Percentiles rank a stretch among this genome's conserved stretches.
phyloP scores from a whole-genome alignment of 2,888 invertebrate genomes.

The Torymus tubicola region DNA sequence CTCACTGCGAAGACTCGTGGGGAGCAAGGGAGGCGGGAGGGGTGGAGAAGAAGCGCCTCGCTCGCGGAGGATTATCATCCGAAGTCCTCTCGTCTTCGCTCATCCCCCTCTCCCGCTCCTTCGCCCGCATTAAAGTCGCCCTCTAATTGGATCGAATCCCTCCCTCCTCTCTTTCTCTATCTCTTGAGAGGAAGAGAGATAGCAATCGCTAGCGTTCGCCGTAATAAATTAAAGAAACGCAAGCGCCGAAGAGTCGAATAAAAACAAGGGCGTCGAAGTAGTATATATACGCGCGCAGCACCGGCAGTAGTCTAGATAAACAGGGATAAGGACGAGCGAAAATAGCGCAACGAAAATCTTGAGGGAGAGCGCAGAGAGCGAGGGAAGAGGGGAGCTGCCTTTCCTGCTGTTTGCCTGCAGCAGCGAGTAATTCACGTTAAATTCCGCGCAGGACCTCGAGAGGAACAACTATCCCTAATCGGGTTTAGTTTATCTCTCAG shows the following conservation, averaged over 20 bases:
- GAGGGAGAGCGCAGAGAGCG: background rate
- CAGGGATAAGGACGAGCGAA: conserved; percentile 4
- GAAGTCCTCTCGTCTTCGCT: conserved; percentile 62
- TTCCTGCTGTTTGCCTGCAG: background rate
- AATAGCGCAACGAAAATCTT: conserved; percentile 37
- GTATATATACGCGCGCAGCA: background rate
- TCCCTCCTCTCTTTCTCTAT: conserved; percentile 24
- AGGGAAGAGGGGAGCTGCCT: background rate
- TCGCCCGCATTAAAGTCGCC: conserved; percentile 66
- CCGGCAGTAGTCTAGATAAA: conserved; percentile 15
- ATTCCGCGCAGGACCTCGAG: conserved; percentile 21
- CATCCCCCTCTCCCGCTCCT: no score
- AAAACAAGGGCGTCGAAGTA: conserved; percentile 2
- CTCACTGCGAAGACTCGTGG: background rate
- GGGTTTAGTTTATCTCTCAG: conserved; percentile 70
- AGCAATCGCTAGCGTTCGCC: conserved; percentile 30
- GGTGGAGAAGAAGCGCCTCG: conserved; percentile 36
- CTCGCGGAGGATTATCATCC: conserved; percentile 66
- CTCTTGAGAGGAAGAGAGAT: conserved; percentile 5
- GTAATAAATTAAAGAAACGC: conserved; percentile 46
- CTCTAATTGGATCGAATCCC: conserved; percentile 69
- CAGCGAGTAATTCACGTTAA: conserved; percentile 41
- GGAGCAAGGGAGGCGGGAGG: background rate
- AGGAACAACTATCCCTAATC: conserved; percentile 62
- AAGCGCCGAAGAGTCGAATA: conserved; percentile 3